Evolutionary conservation across 2,797 vertebrate genomes (phyloP).

Genomic region (Bradypodion pumilum): DNA sequence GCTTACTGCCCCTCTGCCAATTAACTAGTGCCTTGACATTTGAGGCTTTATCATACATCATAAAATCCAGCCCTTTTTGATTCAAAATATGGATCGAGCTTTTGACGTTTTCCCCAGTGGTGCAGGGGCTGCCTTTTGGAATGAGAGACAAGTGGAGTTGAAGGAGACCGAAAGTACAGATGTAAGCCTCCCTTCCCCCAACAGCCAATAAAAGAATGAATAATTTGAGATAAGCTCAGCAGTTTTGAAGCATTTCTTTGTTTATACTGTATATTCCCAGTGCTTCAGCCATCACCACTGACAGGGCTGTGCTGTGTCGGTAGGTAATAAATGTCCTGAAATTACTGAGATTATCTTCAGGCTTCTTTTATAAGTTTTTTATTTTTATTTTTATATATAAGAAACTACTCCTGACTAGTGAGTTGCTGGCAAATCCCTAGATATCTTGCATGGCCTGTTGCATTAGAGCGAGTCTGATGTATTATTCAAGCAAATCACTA

Average conservation of each 20-base stretch:
- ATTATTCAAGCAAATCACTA: constrained; percentile 66
- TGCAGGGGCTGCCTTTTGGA: constrained; percentile 6
- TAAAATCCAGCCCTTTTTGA: not conserved
- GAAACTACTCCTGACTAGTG: constrained; percentile 46
- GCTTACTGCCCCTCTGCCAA: constrained; percentile 7
- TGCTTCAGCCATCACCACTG: constrained; percentile 25
- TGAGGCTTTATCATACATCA: not conserved
- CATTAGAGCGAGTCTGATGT: constrained; percentile 52
- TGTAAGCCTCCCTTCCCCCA: not conserved
- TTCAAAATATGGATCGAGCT: constrained; percentile 10
- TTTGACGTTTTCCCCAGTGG: not conserved
- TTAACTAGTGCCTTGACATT: not conserved
- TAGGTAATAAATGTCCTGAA: constrained; percentile 46
- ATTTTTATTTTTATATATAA: constrained; percentile 10
- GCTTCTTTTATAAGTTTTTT: constrained; percentile 41
- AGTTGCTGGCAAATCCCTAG: constrained; percentile 44
- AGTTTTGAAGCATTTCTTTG: constrained; percentile 40
- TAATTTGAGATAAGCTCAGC: not conserved
- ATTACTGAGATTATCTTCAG: constrained; percentile 49
- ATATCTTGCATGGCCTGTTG: constrained; percentile 50
- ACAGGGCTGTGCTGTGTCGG: constrained; percentile 26
- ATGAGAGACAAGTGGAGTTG: constrained; percentile 9
- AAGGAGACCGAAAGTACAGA: not conserved
- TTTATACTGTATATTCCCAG: constrained; percentile 38
- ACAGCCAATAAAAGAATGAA: constrained; percentile 26